Conservation (phyloP, 2,888 invertebrate genomes). For the Mamestra brassicae region DNA sequence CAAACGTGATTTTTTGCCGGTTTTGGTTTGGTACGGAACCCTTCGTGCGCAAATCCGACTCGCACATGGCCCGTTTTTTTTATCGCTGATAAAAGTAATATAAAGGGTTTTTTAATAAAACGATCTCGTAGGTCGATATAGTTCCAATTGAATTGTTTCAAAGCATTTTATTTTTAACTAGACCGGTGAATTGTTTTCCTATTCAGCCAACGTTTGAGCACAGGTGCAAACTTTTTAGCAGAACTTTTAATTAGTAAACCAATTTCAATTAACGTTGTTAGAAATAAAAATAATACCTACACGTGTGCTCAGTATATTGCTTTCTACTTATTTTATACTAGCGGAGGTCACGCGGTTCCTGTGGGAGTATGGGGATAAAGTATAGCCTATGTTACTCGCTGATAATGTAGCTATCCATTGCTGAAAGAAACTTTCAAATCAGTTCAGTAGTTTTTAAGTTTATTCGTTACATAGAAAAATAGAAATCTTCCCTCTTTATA, state of each 20-base stretch:
- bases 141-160: not conserved
- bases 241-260: conserved; percentile 7
- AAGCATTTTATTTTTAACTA: not conserved
- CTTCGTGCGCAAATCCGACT: no score
- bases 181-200: not conserved
- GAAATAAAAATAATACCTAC: not conserved
- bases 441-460: no score
- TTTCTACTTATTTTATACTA: not conserved
- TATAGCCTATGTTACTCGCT: no score
- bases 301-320: not conserved
- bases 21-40: no score
- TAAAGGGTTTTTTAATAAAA: not conserved
- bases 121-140: not conserved
- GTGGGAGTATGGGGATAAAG: no score
- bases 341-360: no score
- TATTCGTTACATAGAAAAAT: no score
- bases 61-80: not conserved
- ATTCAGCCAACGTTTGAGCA: not conserved
- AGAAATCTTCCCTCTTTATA: no score
- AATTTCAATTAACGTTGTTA: not conserved
- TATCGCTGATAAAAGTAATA: not conserved
- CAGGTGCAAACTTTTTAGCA: not conserved
- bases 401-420: no score
- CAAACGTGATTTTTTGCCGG: no score
- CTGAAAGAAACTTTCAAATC: no score